A percentile compares a stretch with the other conserved stretches of the same genome.
Evolutionary conservation across 1,140 invertebrate species (phyloP).

Genomic region (Phymastichus coffea): DNA sequence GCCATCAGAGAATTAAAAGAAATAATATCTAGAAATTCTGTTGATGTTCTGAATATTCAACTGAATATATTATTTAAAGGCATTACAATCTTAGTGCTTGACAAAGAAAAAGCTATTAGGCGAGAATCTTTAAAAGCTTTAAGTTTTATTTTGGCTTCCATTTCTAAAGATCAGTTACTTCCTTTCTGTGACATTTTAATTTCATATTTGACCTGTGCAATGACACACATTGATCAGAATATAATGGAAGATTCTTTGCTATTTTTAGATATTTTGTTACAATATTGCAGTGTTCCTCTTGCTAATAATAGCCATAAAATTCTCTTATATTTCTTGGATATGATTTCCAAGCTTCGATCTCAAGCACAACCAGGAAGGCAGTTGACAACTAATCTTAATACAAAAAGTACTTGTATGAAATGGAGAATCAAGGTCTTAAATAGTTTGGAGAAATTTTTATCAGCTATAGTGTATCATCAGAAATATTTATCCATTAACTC

Average conservation of each 20-base stretch:
- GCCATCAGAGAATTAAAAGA: conserved; percentile 73
- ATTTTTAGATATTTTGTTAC: conserved; percentile 71
- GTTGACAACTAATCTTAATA: conserved; percentile 64
- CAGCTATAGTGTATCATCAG: conserved; percentile 45
- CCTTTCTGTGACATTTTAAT: conserved; percentile 75
- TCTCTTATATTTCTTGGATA: conserved; percentile 74
- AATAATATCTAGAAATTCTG: conserved; percentile 60
- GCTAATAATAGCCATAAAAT: conserved; percentile 67
- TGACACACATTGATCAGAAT: conserved; percentile 79
- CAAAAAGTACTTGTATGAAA: conserved; percentile 69
- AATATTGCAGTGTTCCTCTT: conserved; percentile 63
- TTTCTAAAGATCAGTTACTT: conserved; percentile 51
- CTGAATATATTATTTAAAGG: conserved; percentile 69
- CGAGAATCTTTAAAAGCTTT: conserved; percentile 69
- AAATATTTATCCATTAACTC: conserved; percentile 13
- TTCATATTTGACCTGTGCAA: conserved; percentile 79
- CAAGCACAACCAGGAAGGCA: conserved; percentile 65
- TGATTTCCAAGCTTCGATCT: conserved; percentile 70
- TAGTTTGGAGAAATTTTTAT: conserved; percentile 64
- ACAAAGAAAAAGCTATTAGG: conserved; percentile 71
- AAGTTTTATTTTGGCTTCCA: conserved; percentile 62
- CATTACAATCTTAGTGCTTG: conserved; percentile 68
- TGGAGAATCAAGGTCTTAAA: conserved; percentile 75
- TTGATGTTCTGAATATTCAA: conserved; percentile 60
- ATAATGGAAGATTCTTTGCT: conserved; percentile 80